Percentiles rank a stretch among this genome's conserved stretches.
Evolutionary conservation across 23 tunicate genomes (phyloP).

Genomic region (Styela plicata): DNA sequence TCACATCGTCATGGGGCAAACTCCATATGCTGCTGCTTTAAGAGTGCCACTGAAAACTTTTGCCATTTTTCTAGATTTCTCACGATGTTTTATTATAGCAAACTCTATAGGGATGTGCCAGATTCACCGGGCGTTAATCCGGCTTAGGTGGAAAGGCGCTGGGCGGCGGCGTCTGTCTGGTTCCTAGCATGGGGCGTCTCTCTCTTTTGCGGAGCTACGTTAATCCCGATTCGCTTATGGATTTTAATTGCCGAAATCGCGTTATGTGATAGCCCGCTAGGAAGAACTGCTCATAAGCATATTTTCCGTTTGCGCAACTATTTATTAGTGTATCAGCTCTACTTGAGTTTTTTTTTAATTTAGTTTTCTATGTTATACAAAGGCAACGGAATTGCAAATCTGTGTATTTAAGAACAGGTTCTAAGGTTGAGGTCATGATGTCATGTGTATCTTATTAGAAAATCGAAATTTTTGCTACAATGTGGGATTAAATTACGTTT

Average conservation of each 20-base stretch:
- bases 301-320: neutral
- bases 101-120: neutral
- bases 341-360: too few relatives aligned
- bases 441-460: neutral
- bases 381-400: neutral
- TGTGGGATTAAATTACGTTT: neutral
- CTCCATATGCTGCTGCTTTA: neutral
- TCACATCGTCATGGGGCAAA: neutral
- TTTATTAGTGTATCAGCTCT: neutral
- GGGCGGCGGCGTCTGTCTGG: neutral
- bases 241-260: neutral
- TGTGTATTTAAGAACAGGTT: neutral
- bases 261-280: neutral
- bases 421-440: neutral
- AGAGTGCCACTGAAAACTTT: neutral
- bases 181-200: neutral
- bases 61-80: neutral
- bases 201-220: neutral
- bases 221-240: neutral
- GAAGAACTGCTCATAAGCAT: neutral
- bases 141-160: neutral
- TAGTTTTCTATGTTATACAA: neutral
- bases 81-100: neutral
- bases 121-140: neutral
- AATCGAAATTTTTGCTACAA: neutral